Percentiles rank a stretch among this genome's conserved stretches.
These are phyloP conservation scores for Bugula neritina DNA, from an alignment of 2,888 invertebrate species.

Conservation along the genomic window DNA sequence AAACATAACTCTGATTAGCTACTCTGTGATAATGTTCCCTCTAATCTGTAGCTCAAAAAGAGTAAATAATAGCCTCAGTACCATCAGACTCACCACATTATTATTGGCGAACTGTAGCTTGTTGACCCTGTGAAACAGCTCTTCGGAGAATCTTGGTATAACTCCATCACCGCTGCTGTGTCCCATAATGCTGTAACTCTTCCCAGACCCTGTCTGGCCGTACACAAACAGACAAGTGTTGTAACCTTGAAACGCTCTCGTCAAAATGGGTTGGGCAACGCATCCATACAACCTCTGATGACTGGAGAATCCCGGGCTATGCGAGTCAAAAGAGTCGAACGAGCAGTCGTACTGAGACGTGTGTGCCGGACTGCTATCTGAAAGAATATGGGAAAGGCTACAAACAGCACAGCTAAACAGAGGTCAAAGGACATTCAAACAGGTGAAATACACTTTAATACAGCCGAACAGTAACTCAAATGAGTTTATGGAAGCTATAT, in stretches of 20 bases:
- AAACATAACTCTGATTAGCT: no score
- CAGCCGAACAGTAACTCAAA: no score
- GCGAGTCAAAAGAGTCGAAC: constrained; percentile 59
- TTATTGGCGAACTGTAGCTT: not conserved
- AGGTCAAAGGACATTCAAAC: no score
- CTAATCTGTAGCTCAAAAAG: no score
- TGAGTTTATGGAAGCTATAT: no score
- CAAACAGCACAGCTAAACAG: no score
- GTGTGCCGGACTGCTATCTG: constrained; percentile 18
- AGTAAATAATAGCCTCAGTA: not conserved
- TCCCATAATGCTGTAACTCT: constrained; percentile 58
- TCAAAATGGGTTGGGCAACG: constrained; percentile 65
- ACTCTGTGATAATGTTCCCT: no score
- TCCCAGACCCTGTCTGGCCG: constrained; percentile 77
- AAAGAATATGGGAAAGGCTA: no score
- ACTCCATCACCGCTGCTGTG: constrained; percentile 59
- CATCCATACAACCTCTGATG: constrained; percentile 64
- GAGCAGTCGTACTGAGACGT: constrained; percentile 57
- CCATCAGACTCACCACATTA: constrained; percentile 1
- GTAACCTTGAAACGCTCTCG: constrained; percentile 70
- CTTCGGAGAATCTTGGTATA: constrained; percentile 70
- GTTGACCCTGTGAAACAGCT: constrained; percentile 61
- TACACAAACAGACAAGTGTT: constrained; percentile 77
- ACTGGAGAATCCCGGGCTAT: constrained; percentile 57
- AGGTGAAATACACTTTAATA: no score